Percentiles rank a stretch among this genome's conserved stretches.
Evolutionary conservation across 2,888 invertebrate species (phyloP).

Genomic region (Xanthostigma xanthostigma): DNA sequence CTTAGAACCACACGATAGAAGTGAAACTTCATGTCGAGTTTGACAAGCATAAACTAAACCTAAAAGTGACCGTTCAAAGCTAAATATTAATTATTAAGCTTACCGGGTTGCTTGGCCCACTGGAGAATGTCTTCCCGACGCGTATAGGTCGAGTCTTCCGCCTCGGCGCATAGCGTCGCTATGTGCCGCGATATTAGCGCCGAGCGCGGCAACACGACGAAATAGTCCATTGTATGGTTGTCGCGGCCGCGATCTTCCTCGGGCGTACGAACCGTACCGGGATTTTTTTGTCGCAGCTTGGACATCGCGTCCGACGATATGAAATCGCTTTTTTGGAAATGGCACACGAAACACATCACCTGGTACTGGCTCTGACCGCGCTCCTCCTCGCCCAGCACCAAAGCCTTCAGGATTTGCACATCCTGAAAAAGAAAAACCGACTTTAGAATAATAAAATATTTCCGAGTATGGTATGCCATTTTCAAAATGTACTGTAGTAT

Average conservation of each 20-base stretch:
- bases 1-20: no score
- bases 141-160: slow-evolving; percentile 60
- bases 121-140: slow-evolving; percentile 61
- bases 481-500: no score
- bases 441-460: no score
- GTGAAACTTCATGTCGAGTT: no score
- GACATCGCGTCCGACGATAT: slow-evolving; percentile 96
- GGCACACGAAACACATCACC: slow-evolving; percentile 81
- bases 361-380: slow-evolving; percentile 78
- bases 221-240: slow-evolving; percentile 70
- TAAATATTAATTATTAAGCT: slow-evolving; percentile 9
- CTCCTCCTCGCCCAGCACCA: slow-evolving; percentile 85
- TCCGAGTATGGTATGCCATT: no score
- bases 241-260: slow-evolving; percentile 81
- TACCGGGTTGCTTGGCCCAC: slow-evolving; percentile 68
- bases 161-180: slow-evolving; percentile 59
- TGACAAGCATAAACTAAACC: no score
- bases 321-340: slow-evolving; percentile 82
- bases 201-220: slow-evolving; percentile 54
- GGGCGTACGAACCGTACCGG: slow-evolving; percentile 54
- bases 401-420: slow-evolving; percentile 77
- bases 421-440: slow-evolving; percentile 44
- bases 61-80: no score
- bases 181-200: slow-evolving; percentile 60
- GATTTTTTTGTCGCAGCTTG: slow-evolving; percentile 68